A percentile compares a stretch with the other conserved stretches of the same genome.
Evolutionary conservation across 2,888 invertebrate species (phyloP).

Genomic region (Diplazon laetatorius): DNA sequence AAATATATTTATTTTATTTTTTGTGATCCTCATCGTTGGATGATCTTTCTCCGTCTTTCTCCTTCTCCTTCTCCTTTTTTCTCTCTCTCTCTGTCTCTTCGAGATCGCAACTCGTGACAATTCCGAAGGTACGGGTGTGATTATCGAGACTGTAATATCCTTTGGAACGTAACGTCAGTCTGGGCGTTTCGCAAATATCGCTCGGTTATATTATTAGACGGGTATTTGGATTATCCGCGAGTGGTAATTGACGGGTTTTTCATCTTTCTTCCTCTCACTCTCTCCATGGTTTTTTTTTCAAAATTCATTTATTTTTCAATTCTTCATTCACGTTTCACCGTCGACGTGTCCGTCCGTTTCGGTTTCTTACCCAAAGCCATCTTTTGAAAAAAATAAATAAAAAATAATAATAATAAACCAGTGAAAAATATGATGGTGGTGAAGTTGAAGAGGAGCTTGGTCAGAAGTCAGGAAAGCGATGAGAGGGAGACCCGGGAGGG

Average conservation of each 20-base stretch:
- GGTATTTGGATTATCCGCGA: not conserved
- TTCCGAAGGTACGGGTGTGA: conserved; percentile 53
- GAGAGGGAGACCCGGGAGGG: no score
- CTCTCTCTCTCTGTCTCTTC: no score
- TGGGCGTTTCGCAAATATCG: conserved; percentile 27
- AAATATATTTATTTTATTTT: conserved; percentile 38
- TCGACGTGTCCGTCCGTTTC: conserved; percentile 14
- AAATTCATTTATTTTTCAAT: not conserved
- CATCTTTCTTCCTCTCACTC: no score
- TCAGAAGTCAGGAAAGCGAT: conserved; percentile 21
- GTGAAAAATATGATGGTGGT: not conserved
- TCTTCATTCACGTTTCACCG: conserved; percentile 1
- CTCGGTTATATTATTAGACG: conserved; percentile 35
- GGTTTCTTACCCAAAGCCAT: conserved; percentile 8
- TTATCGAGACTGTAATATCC: conserved; percentile 58
- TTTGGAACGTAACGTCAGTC: not conserved
- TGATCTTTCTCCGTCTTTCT: no score
- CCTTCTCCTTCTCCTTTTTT: no score
- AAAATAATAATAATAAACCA: conserved; percentile 29
- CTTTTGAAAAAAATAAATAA: no score
- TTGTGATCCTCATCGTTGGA: conserved; percentile 17
- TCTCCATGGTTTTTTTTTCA: not conserved
- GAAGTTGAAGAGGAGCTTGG: not conserved
- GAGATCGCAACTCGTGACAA: conserved; percentile 47
- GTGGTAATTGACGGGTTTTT: not conserved